Conservation (phyloP, 1,140 invertebrate genomes). For the Trinorchestia longiramus region DNA sequence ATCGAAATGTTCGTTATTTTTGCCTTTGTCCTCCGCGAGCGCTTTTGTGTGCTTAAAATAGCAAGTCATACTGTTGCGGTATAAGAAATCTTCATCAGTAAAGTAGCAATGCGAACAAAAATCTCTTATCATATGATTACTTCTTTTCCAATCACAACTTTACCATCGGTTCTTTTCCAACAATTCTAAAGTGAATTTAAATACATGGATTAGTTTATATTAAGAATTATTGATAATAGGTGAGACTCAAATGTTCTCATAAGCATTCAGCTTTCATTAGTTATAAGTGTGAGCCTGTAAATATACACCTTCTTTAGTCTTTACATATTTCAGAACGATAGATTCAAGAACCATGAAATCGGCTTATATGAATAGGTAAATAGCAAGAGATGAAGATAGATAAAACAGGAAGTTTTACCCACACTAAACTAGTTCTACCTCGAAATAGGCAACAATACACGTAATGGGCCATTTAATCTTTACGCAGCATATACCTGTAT, state of each 20-base stretch:
- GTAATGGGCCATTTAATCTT: neutral
- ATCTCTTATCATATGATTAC: neutral
- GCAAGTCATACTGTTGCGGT: constrained; percentile 27
- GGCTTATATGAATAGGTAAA: neutral
- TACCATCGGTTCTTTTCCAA: neutral
- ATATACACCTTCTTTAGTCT: neutral
- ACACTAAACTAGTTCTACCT: neutral
- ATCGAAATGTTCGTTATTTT: constrained; percentile 47
- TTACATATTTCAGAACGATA: neutral
- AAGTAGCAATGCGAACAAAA: neutral
- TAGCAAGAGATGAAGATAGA: neutral
- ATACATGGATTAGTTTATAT: neutral
- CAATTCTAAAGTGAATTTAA: neutral
- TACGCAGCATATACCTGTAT: neutral
- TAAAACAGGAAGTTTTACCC: neutral
- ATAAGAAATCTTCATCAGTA: constrained; percentile 25
- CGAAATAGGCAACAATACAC: neutral
- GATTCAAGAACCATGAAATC: neutral
- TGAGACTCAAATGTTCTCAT: neutral
- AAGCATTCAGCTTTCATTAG: neutral
- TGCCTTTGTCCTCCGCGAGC: constrained; percentile 8
- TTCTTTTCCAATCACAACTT: neutral
- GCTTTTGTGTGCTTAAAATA: constrained; percentile 11
- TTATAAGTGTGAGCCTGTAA: neutral
- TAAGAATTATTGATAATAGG: neutral